Conservation (phyloP, 2,888 invertebrate genomes). For the Schizaphis graminum region DNA sequence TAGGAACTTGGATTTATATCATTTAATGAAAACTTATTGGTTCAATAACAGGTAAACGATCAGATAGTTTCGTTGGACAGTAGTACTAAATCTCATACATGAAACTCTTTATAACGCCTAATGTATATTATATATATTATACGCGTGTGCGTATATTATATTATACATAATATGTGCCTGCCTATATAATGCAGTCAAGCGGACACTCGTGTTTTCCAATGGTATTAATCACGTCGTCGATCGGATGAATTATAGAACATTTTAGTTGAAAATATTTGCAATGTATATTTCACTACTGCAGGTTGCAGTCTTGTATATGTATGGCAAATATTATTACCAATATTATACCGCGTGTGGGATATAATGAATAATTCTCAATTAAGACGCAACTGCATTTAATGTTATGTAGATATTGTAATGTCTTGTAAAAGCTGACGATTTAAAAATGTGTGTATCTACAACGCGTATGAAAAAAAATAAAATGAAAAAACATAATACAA, state of each 20-base stretch:
- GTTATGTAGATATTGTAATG: background rate
- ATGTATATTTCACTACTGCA: background rate
- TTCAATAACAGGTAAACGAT: conserved; percentile 47
- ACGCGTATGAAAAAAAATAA: background rate
- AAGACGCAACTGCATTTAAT: background rate
- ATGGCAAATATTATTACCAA: background rate
- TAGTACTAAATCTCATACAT: conserved; percentile 47
- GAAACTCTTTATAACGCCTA: conserved; percentile 40
- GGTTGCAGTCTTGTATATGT: background rate
- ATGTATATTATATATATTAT: background rate
- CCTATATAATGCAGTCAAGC: background rate
- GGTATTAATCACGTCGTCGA: conserved; percentile 45
- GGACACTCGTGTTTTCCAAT: conserved; percentile 29
- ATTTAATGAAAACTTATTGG: conserved; percentile 60
- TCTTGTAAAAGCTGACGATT: background rate
- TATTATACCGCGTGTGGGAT: background rate
- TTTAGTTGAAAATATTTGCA: conserved; percentile 29
- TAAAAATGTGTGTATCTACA: background rate
- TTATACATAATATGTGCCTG: background rate
- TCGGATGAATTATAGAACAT: conserved; percentile 37
- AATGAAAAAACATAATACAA: conserved; percentile 7
- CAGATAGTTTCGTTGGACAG: conserved; percentile 41
- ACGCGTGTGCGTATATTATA: background rate
- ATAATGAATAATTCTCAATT: conserved; percentile 13
- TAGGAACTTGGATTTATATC: conserved; percentile 23